Evolutionary conservation across 2,113 vertebrate genomes (phyloP).

Genomic region (Nematolebias whitei): DNA sequence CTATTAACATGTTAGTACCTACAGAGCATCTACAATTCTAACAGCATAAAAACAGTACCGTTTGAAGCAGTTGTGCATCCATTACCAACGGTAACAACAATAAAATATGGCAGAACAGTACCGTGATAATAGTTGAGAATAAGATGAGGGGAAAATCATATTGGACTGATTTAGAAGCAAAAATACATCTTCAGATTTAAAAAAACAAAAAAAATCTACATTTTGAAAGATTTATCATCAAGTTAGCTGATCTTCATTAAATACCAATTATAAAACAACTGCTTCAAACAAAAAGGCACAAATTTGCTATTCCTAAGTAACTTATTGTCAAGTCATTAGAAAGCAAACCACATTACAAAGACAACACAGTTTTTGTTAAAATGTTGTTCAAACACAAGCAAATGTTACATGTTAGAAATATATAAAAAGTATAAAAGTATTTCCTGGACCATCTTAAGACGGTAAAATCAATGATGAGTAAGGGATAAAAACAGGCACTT

Average conservation of each 20-base stretch:
- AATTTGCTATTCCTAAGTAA: constrained; percentile 16
- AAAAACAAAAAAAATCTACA: too few relatives aligned
- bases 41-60: constrained; percentile 34
- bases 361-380: constrained; percentile 16
- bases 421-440: constrained; percentile 16
- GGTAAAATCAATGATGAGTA: not conserved
- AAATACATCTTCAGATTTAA: not conserved
- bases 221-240: not conserved
- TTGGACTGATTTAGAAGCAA: not conserved
- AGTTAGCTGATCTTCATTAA: not conserved
- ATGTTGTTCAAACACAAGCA: constrained; percentile 23
- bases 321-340: not conserved
- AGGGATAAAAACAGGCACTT: constrained; percentile 19
- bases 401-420: constrained; percentile 21
- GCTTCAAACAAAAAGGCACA: constrained; percentile 66
- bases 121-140: not conserved
- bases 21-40: constrained; percentile 35
- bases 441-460: constrained; percentile 9
- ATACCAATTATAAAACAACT: constrained; percentile 45
- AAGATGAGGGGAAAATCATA: too few relatives aligned
- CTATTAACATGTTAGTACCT: constrained; percentile 40
- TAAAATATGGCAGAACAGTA: not conserved
- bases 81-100: not conserved
- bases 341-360: constrained; percentile 1
- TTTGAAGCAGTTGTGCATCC: constrained; percentile 75